Conservation (phyloP, 2,888 invertebrate genomes). For the Pharmacophagus antenor region DNA sequence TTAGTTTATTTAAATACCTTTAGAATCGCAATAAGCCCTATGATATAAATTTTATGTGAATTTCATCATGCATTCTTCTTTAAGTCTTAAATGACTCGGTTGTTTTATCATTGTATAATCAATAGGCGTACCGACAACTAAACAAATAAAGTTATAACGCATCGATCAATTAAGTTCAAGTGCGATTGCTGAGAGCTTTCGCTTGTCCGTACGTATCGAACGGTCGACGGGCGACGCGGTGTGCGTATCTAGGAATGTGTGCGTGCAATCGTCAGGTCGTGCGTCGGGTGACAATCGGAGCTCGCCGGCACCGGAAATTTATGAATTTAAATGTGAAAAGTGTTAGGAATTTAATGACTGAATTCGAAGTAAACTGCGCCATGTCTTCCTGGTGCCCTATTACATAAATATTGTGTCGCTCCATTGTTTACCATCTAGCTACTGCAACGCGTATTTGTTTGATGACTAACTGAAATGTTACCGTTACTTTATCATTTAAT, state of each 20-base stretch:
- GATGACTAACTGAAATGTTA: conserved; percentile 38
- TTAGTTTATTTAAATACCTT: too few species aligned
- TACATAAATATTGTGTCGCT: conserved; percentile 65
- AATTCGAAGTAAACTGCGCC: conserved; percentile 58
- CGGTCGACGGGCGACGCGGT: conserved; percentile 38
- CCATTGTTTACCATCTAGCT: conserved; percentile 55
- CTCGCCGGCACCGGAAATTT: conserved; percentile 77
- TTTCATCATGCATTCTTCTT: too few species aligned
- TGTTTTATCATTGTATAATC: too few species aligned
- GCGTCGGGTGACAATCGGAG: conserved; percentile 60
- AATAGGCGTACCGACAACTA: too few species aligned
- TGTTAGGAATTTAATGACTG: conserved; percentile 78
- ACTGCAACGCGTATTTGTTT: conserved; percentile 47
- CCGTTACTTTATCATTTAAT: not conserved
- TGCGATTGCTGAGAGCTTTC: conserved; percentile 31
- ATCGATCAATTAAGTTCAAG: conserved; percentile 34
- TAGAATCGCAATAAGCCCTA: too few species aligned
- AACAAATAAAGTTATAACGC: conserved; percentile 34
- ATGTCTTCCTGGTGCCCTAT: conserved; percentile 57
- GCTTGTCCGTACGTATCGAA: conserved; percentile 36
- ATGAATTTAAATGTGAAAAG: conserved; percentile 80
- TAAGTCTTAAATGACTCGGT: too few species aligned
- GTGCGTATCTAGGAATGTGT: conserved; percentile 50
- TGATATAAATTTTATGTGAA: too few species aligned
- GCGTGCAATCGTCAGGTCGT: conserved; percentile 74